Evolutionary conservation across 2,797 vertebrate genomes (phyloP).

Genomic region (Melanotaenia trifasciata): DNA sequence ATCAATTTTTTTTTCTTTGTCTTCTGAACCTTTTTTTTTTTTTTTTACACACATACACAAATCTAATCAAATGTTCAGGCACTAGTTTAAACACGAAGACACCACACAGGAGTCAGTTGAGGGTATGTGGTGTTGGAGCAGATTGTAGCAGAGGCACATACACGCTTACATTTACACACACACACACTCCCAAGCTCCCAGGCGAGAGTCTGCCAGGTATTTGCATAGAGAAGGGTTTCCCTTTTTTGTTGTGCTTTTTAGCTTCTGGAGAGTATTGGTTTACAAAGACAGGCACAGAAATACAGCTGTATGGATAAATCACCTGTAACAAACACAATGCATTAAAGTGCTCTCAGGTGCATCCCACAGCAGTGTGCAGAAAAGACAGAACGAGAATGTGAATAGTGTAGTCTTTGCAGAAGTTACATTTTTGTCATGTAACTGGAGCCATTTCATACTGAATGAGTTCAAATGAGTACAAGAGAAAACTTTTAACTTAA

Average conservation of each 20-base stretch:
- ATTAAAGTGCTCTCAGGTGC: conserved; percentile 38
- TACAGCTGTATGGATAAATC: conserved; percentile 57
- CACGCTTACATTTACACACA: conserved; percentile 7
- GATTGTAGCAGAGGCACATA: conserved; percentile 51
- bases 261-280: conserved; percentile 67
- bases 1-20: conserved; percentile 13
- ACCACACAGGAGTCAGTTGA: conserved; percentile 63
- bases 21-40: neutral
- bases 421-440: conserved; percentile 5
- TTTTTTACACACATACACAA: neutral
- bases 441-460: neutral
- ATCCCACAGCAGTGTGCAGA: conserved; percentile 12
- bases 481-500: neutral
- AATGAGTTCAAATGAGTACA: neutral
- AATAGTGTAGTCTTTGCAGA: conserved; percentile 5
- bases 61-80: conserved; percentile 17
- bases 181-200: conserved; percentile 45
- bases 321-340: conserved; percentile 62
- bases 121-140: conserved; percentile 55
- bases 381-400: conserved; percentile 6
- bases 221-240: conserved; percentile 80
- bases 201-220: conserved; percentile 74
- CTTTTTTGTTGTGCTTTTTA: conserved; percentile 68
- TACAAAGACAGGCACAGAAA: conserved; percentile 50
- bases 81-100: conserved; percentile 44